phyloP scores from a whole-genome alignment of 2,113 vertebrate species.

The Carollia perspicillata region DNA sequence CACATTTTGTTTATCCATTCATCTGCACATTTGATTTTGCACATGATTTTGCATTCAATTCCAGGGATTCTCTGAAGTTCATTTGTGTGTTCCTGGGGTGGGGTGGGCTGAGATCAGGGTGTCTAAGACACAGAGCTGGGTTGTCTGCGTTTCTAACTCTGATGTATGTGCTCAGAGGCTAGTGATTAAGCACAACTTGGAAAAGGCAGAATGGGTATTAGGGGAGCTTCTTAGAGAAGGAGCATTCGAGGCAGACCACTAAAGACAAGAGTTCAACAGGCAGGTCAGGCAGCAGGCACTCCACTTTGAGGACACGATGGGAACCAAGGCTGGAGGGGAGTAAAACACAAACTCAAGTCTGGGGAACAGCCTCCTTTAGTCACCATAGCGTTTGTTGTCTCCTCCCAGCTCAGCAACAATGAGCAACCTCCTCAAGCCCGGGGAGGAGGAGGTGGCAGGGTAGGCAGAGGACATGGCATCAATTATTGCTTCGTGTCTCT shows the following conservation, averaged over 20 bases:
- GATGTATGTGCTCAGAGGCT: not conserved
- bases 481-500: not conserved
- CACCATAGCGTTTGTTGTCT: not conserved
- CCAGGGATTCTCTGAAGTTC: not conserved
- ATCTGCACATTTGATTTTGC: not conserved
- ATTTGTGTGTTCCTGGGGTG: not conserved
- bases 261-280: not conserved
- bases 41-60: not conserved
- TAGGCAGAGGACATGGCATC: not conserved
- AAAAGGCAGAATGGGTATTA: not conserved
- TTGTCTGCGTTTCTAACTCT: not conserved
- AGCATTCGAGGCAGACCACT: not conserved
- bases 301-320: fast-evolving
- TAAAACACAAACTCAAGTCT: not conserved
- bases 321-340: not conserved
- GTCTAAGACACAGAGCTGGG: not conserved
- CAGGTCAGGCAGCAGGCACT: not conserved
- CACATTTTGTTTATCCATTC: not conserved
- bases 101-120: not conserved
- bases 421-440: not conserved
- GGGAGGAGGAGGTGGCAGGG: not conserved
- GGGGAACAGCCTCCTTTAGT: not conserved
- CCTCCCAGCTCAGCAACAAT: not conserved
- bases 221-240: not conserved
- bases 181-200: not conserved